Percentiles rank a stretch among this genome's conserved stretches.
phyloP scores from a whole-genome alignment of 2,888 invertebrate genomes.

The Aspidiotus destructor region DNA sequence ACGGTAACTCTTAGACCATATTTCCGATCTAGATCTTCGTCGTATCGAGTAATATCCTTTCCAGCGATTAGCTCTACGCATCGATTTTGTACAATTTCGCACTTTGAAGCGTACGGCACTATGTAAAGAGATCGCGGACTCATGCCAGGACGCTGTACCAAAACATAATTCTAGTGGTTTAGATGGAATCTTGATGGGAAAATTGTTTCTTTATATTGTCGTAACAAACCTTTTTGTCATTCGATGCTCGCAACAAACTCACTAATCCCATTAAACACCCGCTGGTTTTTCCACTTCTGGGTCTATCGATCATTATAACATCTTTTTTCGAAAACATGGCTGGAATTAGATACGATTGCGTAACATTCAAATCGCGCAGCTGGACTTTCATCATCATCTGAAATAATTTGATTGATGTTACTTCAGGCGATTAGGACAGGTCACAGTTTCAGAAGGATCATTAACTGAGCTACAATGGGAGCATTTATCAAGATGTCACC shows the following conservation, averaged over 20 bases:
- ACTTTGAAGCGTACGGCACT: conserved; percentile 15
- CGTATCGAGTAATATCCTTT: not conserved
- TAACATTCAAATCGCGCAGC: not conserved
- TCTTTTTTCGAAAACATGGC: conserved; percentile 15
- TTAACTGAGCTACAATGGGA: no score
- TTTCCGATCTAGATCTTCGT: not conserved
- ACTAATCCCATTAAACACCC: not conserved
- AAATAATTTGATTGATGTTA: no score
- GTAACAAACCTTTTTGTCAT: no score
- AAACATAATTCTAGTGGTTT: not conserved
- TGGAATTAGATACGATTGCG: conserved; percentile 20
- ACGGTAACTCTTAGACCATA: conserved; percentile 2
- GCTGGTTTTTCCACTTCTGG: conserved; percentile 18
- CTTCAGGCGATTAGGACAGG: no score
- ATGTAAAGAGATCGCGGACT: conserved; percentile 16
- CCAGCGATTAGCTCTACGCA: conserved; percentile 6
- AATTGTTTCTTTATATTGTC: no score
- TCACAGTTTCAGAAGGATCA: no score
- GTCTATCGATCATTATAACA: conserved; percentile 6
- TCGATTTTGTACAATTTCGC: conserved; percentile 1
- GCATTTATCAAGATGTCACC: no score
- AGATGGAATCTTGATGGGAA: not conserved
- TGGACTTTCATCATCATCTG: conserved; percentile 8
- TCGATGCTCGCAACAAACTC: conserved; percentile 1
- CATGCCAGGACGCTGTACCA: not conserved